Evolutionary conservation across 1,140 invertebrate genomes (phyloP), one percentile per base, ranked within the genome.

Genomic region (Lepidotrigona ventralis): DNA sequence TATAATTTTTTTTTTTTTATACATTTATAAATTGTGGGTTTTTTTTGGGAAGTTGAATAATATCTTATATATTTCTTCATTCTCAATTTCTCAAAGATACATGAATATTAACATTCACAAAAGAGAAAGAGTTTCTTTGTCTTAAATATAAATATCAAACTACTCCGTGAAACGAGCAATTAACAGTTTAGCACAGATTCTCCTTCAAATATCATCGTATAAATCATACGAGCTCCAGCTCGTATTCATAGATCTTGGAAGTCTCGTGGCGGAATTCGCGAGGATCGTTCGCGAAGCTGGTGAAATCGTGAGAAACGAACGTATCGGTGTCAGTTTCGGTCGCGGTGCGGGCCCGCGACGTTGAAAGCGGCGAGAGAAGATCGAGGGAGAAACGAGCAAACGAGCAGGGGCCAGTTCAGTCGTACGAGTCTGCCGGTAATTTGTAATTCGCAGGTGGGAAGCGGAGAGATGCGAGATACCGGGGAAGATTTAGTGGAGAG

Each of bases 381-480:
- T 83, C 76, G 83, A 39, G 76, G 39, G 79, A 72, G 76, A 73
- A 85, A 29, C n/a, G 72, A 46, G 76, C 66, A 46, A 68, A 72
- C 69, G 54, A 87, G 86, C 74, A 6, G 78, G 85, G 89, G 89
- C 86, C 90, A 86, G 85, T 89, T 81, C 88, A 87, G 87, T 88
- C 71, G 89, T 88, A 87, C 90, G 66, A 91, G 89, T 91, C 78
- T 78, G 91, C 91, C 83, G 90, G 91, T 92, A 92, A 92, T 92
- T 92, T 92, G 92, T 92, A 92, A 92, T 91, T 91, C 91, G 90
- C 92, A 92, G 91, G 91, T 92, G 92, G 90, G 91, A 92, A 92
- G 89, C 91, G 88, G 88, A 89, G 88, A 92, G 92, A 92, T 92
- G 88, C 86, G 84, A 92, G 91, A 92, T 92, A 92, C 87, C 88